Evolutionary conservation across 2,888 invertebrate genomes (phyloP).

Genomic region (Cantharis nigra): DNA sequence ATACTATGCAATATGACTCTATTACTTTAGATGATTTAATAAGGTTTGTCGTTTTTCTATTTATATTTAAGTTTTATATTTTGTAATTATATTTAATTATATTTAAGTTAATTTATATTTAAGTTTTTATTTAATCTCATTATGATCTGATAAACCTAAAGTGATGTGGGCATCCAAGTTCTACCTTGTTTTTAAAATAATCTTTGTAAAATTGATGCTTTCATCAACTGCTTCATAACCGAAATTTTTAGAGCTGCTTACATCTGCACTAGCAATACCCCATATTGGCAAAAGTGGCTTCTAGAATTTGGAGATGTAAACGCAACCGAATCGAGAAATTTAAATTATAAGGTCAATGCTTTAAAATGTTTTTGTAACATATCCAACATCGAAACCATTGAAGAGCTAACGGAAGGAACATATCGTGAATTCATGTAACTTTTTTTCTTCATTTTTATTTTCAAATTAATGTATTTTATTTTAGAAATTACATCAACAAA

Average conservation of each 20-base stretch:
- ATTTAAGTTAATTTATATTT: too few species aligned
- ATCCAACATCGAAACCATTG: constrained; percentile 39
- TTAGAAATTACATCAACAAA: constrained; percentile 44
- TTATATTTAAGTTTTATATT: too few species aligned
- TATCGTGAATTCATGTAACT: constrained; percentile 42
- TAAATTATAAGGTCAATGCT: constrained; percentile 40
- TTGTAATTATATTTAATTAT: too few species aligned
- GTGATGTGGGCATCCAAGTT: too few species aligned
- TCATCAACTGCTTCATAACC: not conserved
- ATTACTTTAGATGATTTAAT: constrained; percentile 36
- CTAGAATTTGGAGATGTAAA: constrained; percentile 19
- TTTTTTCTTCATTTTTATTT: not conserved
- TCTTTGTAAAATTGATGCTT: too few species aligned
- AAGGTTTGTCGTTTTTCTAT: constrained; percentile 30
- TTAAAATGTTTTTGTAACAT: constrained; percentile 47
- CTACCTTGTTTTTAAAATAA: too few species aligned
- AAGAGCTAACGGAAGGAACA: constrained; percentile 31
- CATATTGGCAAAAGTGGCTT: constrained; percentile 33
- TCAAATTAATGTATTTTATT: constrained; percentile 24
- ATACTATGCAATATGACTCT: not conserved
- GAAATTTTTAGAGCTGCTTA: constrained; percentile 34
- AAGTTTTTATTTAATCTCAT: too few species aligned
- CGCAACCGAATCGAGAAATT: constrained; percentile 23
- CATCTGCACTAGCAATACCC: constrained; percentile 34
- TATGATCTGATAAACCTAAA: too few species aligned